A percentile compares a stretch with the other conserved stretches of the same genome.
These are phyloP conservation scores for Phytoseiulus persimilis DNA, from an alignment of 2,888 invertebrate species.

Conservation along the genomic window DNA sequence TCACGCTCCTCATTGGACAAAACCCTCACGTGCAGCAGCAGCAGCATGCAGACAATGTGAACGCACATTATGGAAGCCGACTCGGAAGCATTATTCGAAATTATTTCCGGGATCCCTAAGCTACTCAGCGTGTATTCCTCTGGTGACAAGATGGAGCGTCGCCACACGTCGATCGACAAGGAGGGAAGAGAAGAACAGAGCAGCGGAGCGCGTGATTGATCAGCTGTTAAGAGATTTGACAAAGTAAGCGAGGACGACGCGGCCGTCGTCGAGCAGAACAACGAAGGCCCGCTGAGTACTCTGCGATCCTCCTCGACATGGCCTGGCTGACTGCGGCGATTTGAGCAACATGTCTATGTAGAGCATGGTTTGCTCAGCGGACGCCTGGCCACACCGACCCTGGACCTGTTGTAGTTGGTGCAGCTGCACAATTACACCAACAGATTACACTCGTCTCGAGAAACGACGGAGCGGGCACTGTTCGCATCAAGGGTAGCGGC, in stretches of 20 bases:
- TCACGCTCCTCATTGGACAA: too few species aligned
- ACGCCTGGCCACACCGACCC: neutral
- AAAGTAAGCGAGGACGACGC: neutral
- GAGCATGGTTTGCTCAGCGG: constrained; percentile 5
- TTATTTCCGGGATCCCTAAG: neutral
- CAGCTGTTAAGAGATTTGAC: neutral
- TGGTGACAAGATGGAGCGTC: neutral
- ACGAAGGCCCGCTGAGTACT: constrained; percentile 5
- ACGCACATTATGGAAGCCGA: too few species aligned
- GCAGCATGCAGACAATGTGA: too few species aligned
- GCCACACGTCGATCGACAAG: neutral
- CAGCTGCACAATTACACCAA: neutral
- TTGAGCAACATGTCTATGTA: neutral
- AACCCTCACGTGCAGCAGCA: too few species aligned
- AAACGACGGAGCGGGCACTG: neutral
- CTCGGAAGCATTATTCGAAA: too few species aligned
- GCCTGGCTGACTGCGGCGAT: neutral
- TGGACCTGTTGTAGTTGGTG: neutral
- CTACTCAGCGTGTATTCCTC: neutral
- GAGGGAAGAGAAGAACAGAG: neutral
- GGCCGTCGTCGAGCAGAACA: neutral
- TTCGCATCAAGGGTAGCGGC: neutral
- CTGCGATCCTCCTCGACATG: neutral
- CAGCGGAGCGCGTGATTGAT: neutral
- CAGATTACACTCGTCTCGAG: neutral